Base-by-base conservation (phyloP, 2,113 vertebrate species). In the Atractosteus spatula region DNA sequence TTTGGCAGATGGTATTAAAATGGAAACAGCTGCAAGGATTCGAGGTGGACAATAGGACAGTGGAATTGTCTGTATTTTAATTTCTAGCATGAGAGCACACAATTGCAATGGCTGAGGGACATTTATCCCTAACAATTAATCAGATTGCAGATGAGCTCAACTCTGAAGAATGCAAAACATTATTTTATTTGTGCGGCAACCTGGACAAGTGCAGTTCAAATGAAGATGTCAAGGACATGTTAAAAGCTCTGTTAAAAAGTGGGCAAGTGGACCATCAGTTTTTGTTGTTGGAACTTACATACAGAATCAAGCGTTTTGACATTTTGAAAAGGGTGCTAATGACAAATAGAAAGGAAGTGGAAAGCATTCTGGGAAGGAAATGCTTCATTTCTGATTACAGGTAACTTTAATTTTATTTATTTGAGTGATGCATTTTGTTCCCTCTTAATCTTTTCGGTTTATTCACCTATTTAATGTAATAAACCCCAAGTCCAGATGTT, bases 301-400 rank as follows among this genome's bases (percentile, higher is more conserved):
- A 89, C 68, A 83, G 83, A 55, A 73, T 98, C 51, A 89, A 83
- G 61, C 93, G 96, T 2, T 94, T 93, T 72, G 97, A 99, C 70
- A 84, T 99, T 68, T 81, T 98, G 17, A 92, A 78, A 64, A 87
- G 76, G 43, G 74, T 95, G 42, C 78, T 90, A 71, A 81, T 89
- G 13, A 86, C 76, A 61, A 91, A 84, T 77, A 92, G 72, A 45
- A 68, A 55, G 0, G 47, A 85, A 0, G 89, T 91, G 62, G 94
- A 96, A 80, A 75, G 70, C 17, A 41, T 76, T 47, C 77, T 94
- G 71, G 47, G 7, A 17, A 71, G 65, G 12, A 62, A 67, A 14
- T 82, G 64, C 3, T 67, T 86, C 13, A 65, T 98, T 44, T 88
- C 95, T 0, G 84, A 83, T 63, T 98, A 95, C 84, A 97, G 95